These are phyloP conservation scores for Takifugu ocellatus DNA, from an alignment of 2,797 vertebrate species.

Conservation along the genomic window DNA sequence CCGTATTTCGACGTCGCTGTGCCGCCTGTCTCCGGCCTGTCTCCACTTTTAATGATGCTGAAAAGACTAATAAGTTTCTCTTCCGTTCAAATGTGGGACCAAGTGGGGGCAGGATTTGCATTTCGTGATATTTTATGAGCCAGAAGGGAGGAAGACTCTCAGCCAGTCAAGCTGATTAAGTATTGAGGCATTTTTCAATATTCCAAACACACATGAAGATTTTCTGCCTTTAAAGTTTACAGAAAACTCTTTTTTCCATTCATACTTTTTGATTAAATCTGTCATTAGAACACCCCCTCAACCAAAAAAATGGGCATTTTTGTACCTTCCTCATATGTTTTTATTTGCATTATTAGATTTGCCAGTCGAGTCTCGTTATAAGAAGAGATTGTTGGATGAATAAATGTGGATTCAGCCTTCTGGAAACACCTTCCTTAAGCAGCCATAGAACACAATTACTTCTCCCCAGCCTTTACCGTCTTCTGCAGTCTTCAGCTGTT, in stretches of 20 bases:
- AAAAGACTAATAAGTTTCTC: constrained; percentile 19
- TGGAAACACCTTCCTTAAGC: background rate
- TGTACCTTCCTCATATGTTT: background rate
- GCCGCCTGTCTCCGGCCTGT: constrained; percentile 7
- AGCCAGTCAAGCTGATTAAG: constrained; percentile 34
- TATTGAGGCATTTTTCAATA: constrained; percentile 20
- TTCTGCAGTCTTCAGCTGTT: background rate
- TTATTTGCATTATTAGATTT: background rate
- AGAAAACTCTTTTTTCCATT: background rate
- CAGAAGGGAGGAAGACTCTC: constrained; percentile 24
- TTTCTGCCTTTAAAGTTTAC: background rate
- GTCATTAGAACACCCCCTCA: background rate
- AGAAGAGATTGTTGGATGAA: background rate
- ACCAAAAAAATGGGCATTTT: background rate
- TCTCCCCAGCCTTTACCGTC: constrained; percentile 5
- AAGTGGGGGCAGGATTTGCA: constrained; percentile 39
- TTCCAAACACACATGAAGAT: constrained; percentile 11
- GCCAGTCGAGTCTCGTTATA: background rate
- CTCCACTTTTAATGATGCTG: constrained; percentile 22
- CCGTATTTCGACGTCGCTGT: background rate
- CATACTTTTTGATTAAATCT: background rate
- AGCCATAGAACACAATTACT: background rate
- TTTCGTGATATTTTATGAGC: constrained; percentile 48
- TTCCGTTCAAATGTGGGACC: constrained; percentile 11
- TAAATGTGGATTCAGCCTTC: constrained; percentile 4